Base-by-base conservation (phyloP, 2,888 invertebrate genomes). In the Ectropis crepuscularia region DNA sequence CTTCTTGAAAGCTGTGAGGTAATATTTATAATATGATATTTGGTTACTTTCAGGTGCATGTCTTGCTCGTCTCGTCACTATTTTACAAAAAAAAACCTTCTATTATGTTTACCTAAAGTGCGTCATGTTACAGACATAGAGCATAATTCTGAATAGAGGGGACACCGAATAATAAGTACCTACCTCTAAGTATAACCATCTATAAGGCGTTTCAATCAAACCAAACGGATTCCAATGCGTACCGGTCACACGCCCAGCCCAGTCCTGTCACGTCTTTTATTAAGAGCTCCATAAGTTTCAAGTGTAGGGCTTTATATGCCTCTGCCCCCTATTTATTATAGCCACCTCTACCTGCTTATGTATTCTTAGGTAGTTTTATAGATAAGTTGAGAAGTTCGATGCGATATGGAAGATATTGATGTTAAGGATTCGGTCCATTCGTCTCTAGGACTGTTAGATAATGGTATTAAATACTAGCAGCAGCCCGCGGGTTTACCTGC, bases 251-350 rank as follows among this genome's bases (percentile, higher is more conserved):
- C 54, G 45, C 63, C 46, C 55, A 7, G 47, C 53, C 43, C 49
- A 58, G 58, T 63, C 63, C 59, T 59, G 63, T 63, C 63, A 63
- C 63, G 63, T 63, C 48, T 63, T 59, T 63, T 63, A 63, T 63
- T 63, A 59, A 63, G 63, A 55, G 59, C 50, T 63, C 63, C 47
- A 59, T 59, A 63, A 63, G 63, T 63, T 63, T 63, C 63, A 63
- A 63, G 59, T 59, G 51, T 55, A 55, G 53, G 59, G 59, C 53
- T 59, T 58, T 63, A 63, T 58, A 55, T 47, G 55, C 46, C 9
- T 46, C 47, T 47, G 12, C 28, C 47, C 41, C 47, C 55, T 55
- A 55, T 55, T 55, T 54, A 54, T 47, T 47, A 55, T 39, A n/a
- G 9, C 28, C 36, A n/a, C 36, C 38, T 49, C 53, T 36, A 48